Evolutionary conservation across 2,113 vertebrate genomes (phyloP).

Genomic region (Talpa occidentalis): DNA sequence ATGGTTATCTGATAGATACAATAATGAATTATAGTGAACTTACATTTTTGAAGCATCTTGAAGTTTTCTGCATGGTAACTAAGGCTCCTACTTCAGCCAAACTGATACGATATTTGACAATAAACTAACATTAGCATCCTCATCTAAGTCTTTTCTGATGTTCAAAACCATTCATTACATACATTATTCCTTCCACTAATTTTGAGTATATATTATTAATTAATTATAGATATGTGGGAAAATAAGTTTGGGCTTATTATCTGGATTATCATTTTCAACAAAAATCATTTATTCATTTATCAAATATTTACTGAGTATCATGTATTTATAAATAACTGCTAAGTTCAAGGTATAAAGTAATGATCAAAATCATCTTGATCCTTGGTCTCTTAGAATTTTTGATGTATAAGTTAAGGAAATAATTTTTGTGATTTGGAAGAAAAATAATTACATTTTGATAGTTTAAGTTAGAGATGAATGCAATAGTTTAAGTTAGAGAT

Average conservation of each 20-base stretch:
- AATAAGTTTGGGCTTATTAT: neutral
- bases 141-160: neutral
- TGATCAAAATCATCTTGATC: neutral
- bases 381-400: neutral
- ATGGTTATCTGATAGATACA: neutral
- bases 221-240: neutral
- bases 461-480: neutral
- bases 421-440: neutral
- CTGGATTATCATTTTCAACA: neutral
- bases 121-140: neutral
- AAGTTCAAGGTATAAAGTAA: neutral
- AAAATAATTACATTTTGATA: conserved; percentile 4
- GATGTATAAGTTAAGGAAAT: neutral
- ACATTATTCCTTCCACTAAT: neutral
- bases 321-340: neutral
- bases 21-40: neutral
- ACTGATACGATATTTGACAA: neutral
- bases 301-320: neutral
- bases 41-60: neutral
- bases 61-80: neutral
- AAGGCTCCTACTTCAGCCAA: neutral
- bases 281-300: neutral
- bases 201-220: neutral
- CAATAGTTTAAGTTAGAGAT: neutral
- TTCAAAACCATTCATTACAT: conserved; percentile 3